Conservation (phyloP, 2,888 invertebrate genomes). For the Clivina fossor region DNA sequence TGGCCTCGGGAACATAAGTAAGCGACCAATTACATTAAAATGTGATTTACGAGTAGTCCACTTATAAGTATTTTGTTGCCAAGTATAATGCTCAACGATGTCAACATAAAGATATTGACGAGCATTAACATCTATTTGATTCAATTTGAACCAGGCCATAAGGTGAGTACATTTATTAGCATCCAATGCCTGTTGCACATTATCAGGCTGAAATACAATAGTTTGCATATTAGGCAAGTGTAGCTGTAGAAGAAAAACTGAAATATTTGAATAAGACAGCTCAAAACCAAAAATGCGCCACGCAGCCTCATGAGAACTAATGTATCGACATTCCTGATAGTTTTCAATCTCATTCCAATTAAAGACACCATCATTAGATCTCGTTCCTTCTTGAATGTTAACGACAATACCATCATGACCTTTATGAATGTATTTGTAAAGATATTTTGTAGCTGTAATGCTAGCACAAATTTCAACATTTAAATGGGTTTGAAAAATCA, state of each 20-base stretch:
- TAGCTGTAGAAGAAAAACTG: neutral
- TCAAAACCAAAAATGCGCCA: slow-evolving; percentile 1
- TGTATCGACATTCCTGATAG: neutral
- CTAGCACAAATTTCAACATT: slow-evolving; percentile 1
- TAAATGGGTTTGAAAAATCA: neutral
- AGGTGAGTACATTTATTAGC: neutral
- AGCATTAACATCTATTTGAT: neutral
- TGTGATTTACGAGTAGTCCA: neutral
- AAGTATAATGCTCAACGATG: neutral
- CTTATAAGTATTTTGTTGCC: neutral
- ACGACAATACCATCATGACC: slow-evolving; percentile 2
- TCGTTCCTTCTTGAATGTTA: neutral
- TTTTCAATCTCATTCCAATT: neutral
- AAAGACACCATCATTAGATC: neutral
- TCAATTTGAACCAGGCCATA: neutral
- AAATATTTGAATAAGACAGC: neutral
- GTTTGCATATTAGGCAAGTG: neutral
- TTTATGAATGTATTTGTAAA: neutral
- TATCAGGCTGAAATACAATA: neutral
- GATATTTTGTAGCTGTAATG: neutral
- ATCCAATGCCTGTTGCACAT: neutral
- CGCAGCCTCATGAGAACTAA: neutral
- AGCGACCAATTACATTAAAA: neutral
- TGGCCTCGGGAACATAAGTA: slow-evolving; percentile 1
- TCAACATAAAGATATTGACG: slow-evolving; percentile 1